A percentile compares a stretch with the other conserved stretches of the same genome.
These are phyloP conservation scores for Zaprionus tsacasi DNA, from an alignment of 1,140 invertebrate genomes.

Conservation along the genomic window DNA sequence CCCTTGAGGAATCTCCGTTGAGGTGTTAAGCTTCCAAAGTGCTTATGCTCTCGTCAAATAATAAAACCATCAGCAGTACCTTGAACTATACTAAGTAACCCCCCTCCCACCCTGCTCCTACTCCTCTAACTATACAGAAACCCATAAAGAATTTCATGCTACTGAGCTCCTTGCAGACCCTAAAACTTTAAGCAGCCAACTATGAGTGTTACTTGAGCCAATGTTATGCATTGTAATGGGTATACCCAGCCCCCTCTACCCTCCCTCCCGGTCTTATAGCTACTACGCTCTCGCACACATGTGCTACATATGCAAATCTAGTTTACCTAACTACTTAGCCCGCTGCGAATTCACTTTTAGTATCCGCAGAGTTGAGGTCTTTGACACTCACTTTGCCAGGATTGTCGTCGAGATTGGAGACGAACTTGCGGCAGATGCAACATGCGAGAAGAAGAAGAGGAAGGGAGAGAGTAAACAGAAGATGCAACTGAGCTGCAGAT, in stretches of 20 bases:
- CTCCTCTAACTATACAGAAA: no score
- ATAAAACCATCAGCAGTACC: background rate
- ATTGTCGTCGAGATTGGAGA: conserved; percentile 4
- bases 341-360: conserved; percentile 11
- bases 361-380: conserved; percentile 20
- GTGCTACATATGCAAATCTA: conserved; percentile 34
- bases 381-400: conserved; percentile 29
- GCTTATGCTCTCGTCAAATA: background rate
- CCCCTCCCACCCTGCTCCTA: background rate
- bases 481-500: conserved; percentile 20
- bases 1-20: background rate
- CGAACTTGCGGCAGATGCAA: conserved; percentile 19
- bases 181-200: background rate
- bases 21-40: background rate
- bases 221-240: background rate
- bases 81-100: background rate
- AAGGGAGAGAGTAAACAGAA: conserved; percentile 24
- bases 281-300: background rate
- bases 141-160: background rate
- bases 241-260: background rate
- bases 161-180: background rate
- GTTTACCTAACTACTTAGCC: conserved; percentile 36
- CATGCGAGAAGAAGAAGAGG: background rate
- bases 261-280: background rate
- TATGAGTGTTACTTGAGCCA: background rate